A percentile compares a stretch with the other conserved stretches of the same genome.
phyloP scores from a whole-genome alignment of 2,797 vertebrate genomes.

The Limnodromus scolopaceus region DNA sequence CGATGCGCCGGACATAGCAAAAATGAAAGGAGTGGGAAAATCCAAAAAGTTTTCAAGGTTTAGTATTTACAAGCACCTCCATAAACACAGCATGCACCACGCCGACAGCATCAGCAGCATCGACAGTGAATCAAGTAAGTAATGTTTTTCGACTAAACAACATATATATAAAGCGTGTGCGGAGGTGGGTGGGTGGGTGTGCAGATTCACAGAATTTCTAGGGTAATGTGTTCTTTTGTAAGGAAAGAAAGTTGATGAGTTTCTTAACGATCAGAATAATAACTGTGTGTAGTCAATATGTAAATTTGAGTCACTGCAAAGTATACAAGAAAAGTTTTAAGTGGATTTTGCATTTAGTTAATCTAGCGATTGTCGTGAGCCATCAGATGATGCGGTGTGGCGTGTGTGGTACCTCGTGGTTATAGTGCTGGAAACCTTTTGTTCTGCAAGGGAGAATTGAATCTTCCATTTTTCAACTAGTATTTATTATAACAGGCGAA shows the following conservation, averaged over 20 bases:
- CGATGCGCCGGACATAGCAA: conserved; percentile 80
- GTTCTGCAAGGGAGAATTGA: background rate
- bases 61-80: conserved; percentile 88
- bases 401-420: background rate
- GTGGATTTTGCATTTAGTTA: background rate
- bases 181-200: background rate
- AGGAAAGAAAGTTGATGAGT: background rate
- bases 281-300: background rate
- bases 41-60: conserved; percentile 81
- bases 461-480: background rate
- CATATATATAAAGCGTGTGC: background rate
- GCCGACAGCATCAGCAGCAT: conserved; percentile 89
- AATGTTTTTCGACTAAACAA: background rate
- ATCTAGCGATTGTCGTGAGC: background rate
- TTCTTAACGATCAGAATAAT: background rate
- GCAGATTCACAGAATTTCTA: background rate
- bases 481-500: background rate
- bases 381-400: background rate
- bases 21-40: conserved; percentile 84
- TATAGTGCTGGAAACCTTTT: background rate
- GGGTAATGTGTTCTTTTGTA: background rate
- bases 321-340: background rate
- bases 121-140: conserved; percentile 86
- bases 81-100: conserved; percentile 83
- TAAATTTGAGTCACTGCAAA: background rate